Percentiles rank a stretch among this genome's conserved stretches.
Conservation (phyloP, 2,113 vertebrate species). For the Porphyrio hochstetteri region DNA sequence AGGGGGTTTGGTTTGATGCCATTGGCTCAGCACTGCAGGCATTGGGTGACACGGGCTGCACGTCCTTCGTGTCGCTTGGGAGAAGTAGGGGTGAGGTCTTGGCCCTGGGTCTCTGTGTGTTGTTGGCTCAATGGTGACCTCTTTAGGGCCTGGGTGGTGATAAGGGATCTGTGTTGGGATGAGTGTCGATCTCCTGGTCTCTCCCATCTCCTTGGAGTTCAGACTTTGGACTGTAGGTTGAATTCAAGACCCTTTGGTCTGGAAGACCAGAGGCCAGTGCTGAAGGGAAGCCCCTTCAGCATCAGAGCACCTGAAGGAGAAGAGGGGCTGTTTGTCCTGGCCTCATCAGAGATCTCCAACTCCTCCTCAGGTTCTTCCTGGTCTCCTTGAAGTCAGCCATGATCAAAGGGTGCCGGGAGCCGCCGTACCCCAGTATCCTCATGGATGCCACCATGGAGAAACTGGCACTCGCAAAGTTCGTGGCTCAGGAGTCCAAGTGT, state of each 20-base stretch:
- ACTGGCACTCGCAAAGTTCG: conserved; percentile 92
- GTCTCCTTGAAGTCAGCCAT: conserved; percentile 89
- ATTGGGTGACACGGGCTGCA: fast-evolving
- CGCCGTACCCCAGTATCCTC: conserved; percentile 90
- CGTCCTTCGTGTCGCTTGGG: not conserved
- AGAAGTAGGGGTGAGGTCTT: not conserved
- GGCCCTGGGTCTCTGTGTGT: not conserved
- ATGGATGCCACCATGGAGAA: conserved; percentile 98
- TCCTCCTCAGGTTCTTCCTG: conserved; percentile 85
- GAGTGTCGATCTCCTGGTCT: not conserved
- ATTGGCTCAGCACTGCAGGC: not conserved
- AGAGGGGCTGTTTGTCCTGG: not conserved
- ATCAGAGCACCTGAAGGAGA: fast-evolving
- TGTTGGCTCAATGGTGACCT: not conserved
- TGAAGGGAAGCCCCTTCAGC: not conserved
- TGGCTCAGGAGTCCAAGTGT: conserved; percentile 92
- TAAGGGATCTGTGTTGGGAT: not conserved
- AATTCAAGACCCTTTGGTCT: not conserved
- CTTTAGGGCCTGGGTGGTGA: not conserved
- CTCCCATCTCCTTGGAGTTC: not conserved
- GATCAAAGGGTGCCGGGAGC: conserved; percentile 92
- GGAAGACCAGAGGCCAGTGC: fast-evolving
- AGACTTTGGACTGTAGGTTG: not conserved
- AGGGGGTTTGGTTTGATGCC: not conserved
- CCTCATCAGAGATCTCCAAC: not conserved